Percentiles rank a stretch among this genome's conserved stretches.
Conservation (phyloP, 2,888 invertebrate genomes). For the Cosmorhoe ocellata region DNA sequence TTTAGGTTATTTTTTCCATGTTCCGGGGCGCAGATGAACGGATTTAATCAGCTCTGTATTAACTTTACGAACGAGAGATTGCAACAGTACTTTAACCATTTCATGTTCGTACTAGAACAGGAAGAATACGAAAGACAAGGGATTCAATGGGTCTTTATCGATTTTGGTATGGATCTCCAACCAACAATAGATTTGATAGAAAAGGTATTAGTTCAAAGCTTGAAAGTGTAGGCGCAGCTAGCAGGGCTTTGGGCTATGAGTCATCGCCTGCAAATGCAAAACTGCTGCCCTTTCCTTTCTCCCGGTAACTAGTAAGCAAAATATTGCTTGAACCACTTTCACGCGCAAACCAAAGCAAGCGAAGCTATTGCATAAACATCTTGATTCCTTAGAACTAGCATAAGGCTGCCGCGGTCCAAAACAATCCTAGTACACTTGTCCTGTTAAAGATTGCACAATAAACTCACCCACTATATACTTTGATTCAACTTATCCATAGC, state of each 20-base stretch:
- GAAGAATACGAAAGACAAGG: constrained; percentile 97
- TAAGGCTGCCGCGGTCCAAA: constrained; percentile 42
- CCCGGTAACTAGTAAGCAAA: constrained; percentile 45
- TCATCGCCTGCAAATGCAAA: constrained; percentile 57
- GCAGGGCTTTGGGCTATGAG: constrained; percentile 65
- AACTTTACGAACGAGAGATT: constrained; percentile 98
- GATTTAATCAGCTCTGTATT: constrained; percentile 97
- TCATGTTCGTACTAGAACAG: constrained; percentile 98
- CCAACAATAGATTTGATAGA: constrained; percentile 95
- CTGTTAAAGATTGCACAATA: constrained; percentile 34
- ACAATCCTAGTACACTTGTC: constrained; percentile 35
- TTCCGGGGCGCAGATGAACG: constrained; percentile 88
- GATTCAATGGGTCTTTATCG: constrained; percentile 95
- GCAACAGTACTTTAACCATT: constrained; percentile 98
- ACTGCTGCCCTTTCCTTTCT: constrained; percentile 50
- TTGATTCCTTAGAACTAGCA: constrained; percentile 36
- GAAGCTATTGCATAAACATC: constrained; percentile 43
- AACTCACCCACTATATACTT: constrained; percentile 6
- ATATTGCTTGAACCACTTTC: constrained; percentile 46
- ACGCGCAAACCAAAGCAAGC: constrained; percentile 46
- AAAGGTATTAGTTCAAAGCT: constrained; percentile 86
- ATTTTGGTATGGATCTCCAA: constrained; percentile 97
- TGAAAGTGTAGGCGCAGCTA: constrained; percentile 58
- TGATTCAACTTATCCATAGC: constrained; percentile 2
- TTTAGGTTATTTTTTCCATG: constrained; percentile 63